Conservation (phyloP, 1,140 invertebrate genomes). For the Drosophila pseudoobscura region DNA sequence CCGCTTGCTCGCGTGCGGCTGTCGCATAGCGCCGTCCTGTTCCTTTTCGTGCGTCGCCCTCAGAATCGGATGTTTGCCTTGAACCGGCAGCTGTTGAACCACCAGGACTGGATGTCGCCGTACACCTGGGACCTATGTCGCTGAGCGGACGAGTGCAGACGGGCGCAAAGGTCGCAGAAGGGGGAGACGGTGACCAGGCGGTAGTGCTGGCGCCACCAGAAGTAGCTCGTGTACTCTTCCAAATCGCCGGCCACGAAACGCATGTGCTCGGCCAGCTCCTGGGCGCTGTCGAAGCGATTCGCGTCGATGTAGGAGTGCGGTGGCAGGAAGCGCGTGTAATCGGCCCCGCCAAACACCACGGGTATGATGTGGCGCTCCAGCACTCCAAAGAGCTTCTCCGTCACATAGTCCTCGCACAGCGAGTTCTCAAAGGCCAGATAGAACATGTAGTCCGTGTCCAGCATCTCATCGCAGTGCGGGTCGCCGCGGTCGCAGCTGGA, state of each 20-base stretch:
- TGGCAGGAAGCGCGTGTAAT: constrained; percentile 85
- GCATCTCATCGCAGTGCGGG: constrained; percentile 79
- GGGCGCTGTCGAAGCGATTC: constrained; percentile 84
- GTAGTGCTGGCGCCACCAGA: constrained; percentile 85
- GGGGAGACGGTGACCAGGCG: constrained; percentile 54
- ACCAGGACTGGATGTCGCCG: constrained; percentile 74
- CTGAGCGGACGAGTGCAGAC: constrained; percentile 57
- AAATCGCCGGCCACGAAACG: constrained; percentile 83
- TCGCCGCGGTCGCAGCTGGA: constrained; percentile 74
- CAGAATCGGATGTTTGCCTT: constrained; percentile 51
- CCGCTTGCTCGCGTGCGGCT: constrained; percentile 19
- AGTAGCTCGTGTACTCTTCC: constrained; percentile 84
- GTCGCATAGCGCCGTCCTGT: constrained; percentile 3
- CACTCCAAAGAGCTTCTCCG: constrained; percentile 85
- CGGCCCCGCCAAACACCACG: constrained; percentile 85
- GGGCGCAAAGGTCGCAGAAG: constrained; percentile 77
- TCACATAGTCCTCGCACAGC: constrained; percentile 85
- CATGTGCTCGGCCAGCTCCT: constrained; percentile 85
- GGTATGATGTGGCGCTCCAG: constrained; percentile 84
- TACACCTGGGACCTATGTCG: constrained; percentile 65
- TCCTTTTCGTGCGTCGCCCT: constrained; percentile 15
- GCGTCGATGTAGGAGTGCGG: constrained; percentile 87
- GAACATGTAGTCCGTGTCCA: constrained; percentile 86
- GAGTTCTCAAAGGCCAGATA: constrained; percentile 88
- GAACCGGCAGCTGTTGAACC: constrained; percentile 71